phyloP scores from a whole-genome alignment of 2,113 vertebrate genomes.

The Acanthochromis polyacanthus region DNA sequence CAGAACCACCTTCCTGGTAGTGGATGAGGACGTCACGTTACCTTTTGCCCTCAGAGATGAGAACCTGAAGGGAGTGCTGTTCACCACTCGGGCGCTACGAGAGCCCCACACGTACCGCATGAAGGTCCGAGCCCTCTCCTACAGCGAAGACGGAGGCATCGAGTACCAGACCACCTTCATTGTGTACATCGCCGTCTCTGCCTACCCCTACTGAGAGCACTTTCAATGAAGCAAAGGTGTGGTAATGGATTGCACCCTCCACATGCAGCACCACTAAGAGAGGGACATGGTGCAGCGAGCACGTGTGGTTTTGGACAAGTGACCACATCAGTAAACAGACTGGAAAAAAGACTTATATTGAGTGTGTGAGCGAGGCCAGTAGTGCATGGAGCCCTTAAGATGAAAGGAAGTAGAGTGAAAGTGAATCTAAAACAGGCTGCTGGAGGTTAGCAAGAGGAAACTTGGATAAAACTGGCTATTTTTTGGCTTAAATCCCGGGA shows the following conservation, averaged over 20 bases:
- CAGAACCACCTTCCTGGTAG: slow-evolving; percentile 91
- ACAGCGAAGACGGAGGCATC: slow-evolving; percentile 86
- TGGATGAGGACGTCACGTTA: slow-evolving; percentile 85
- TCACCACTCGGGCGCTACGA: slow-evolving; percentile 87
- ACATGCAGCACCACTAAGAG: slow-evolving; percentile 8
- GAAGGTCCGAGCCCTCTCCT: slow-evolving; percentile 93
- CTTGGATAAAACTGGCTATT: slow-evolving; percentile 33
- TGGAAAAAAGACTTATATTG: slow-evolving; percentile 42
- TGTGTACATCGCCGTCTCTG: slow-evolving; percentile 96
- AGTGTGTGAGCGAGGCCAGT: slow-evolving; percentile 38
- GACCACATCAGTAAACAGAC: slow-evolving; percentile 64
- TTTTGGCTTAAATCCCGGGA: slow-evolving; percentile 34
- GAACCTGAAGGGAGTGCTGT: slow-evolving; percentile 95
- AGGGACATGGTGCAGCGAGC: slow-evolving; percentile 14
- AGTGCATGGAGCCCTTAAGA: slow-evolving; percentile 21
- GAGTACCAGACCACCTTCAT: slow-evolving; percentile 98
- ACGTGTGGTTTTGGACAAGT: slow-evolving; percentile 49
- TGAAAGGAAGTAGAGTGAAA: slow-evolving; percentile 34
- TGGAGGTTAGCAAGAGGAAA: slow-evolving; percentile 24
- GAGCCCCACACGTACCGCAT: slow-evolving; percentile 93
- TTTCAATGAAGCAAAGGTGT: slow-evolving; percentile 60
- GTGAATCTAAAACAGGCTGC: slow-evolving; percentile 27
- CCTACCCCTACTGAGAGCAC: slow-evolving; percentile 92
- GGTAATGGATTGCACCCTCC: slow-evolving; percentile 2
- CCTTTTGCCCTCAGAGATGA: slow-evolving; percentile 95